These are phyloP conservation scores for Austrolebias charrua DNA, from an alignment of 2,797 vertebrate species.

Conservation along the genomic window DNA sequence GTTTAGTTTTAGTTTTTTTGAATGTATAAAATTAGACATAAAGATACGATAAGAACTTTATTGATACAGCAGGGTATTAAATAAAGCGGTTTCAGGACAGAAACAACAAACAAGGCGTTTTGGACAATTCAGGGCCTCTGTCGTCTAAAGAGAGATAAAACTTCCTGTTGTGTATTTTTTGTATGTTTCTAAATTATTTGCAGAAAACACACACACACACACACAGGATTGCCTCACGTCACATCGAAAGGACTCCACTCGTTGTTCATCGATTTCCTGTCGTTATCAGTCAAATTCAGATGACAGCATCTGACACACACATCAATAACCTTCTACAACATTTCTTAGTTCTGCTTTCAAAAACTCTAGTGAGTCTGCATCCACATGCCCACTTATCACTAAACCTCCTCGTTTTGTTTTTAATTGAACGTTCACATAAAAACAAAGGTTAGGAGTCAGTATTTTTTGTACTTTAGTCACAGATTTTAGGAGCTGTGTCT, in stretches of 20 bases:
- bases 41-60: too few relatives aligned
- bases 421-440: not conserved
- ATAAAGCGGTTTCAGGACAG: not conserved
- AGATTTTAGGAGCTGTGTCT: slow-evolving; percentile 12
- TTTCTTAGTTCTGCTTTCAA: slow-evolving; percentile 52
- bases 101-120: not conserved
- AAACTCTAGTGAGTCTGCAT: slow-evolving; percentile 33
- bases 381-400: not conserved
- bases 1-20: not conserved
- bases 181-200: not conserved
- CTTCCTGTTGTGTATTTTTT: not conserved
- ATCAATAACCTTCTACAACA: slow-evolving; percentile 60
- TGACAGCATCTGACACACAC: slow-evolving; percentile 41
- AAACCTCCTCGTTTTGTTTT: not conserved
- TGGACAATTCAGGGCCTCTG: not conserved
- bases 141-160: not conserved
- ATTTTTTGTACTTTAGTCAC: not conserved
- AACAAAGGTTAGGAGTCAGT: not conserved
- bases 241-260: slow-evolving; percentile 43
- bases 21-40: not conserved
- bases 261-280: slow-evolving; percentile 55
- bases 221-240: slow-evolving; percentile 14
- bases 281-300: slow-evolving; percentile 65
- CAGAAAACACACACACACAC: slow-evolving; percentile 8
- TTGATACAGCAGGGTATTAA: too few relatives aligned